phyloP scores from a whole-genome alignment of 1,140 invertebrate genomes.

The Oscheius sp. region DNA sequence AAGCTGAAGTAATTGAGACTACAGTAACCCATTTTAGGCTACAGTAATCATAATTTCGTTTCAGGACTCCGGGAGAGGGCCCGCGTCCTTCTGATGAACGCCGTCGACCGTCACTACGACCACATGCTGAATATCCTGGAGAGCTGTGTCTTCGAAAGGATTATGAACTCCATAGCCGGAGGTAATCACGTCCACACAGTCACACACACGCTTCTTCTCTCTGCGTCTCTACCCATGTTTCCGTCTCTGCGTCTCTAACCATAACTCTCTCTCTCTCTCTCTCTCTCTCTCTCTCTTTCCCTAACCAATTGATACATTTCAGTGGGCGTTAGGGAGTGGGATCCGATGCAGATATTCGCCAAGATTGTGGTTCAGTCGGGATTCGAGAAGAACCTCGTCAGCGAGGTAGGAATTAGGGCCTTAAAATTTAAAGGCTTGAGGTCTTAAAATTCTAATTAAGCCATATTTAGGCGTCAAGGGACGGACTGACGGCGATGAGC shows the following conservation, averaged over 20 bases:
- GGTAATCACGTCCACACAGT: neutral
- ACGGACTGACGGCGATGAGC: slow-evolving; percentile 12
- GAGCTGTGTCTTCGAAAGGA: neutral
- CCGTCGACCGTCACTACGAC: neutral
- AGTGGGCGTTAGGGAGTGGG: no score
- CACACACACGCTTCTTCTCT: neutral
- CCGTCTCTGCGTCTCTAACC: no score
- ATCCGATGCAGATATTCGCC: slow-evolving; percentile 49
- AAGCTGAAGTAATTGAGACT: no score
- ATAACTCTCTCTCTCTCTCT: no score
- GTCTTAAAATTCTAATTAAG: neutral
- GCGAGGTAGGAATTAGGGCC: slow-evolving; percentile 37
- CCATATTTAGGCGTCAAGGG: slow-evolving; percentile 35
- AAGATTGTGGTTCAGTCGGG: slow-evolving; percentile 41
- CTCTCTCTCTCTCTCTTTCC: no score
- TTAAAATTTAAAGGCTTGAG: neutral
- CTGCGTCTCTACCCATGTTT: neutral
- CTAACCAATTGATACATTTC: no score
- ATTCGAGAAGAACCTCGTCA: slow-evolving; percentile 39
- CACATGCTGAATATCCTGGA: neutral
- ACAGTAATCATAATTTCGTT: neutral
- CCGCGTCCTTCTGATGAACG: neutral
- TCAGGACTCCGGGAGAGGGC: neutral
- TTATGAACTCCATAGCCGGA: neutral
- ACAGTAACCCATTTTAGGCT: no score